A percentile compares a stretch with the other conserved stretches of the same genome.
phyloP scores from a whole-genome alignment of 2,888 invertebrate species.

The Hirtodrosophila confusa region DNA sequence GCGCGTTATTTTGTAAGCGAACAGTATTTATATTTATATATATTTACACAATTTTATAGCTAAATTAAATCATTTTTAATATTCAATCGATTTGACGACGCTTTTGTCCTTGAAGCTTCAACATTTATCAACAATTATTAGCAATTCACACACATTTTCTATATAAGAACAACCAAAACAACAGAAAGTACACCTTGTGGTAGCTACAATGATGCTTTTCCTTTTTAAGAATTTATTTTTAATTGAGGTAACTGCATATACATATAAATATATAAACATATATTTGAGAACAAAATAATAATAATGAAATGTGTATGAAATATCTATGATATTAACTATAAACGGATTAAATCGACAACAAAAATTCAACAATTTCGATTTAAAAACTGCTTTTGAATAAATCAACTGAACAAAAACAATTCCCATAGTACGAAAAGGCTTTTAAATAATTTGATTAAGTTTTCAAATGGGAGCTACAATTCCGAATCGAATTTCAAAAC shows the following conservation, averaged over 20 bases:
- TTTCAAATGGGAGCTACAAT: neutral
- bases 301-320: constrained; percentile 44
- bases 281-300: constrained; percentile 27
- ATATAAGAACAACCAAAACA: constrained; percentile 36
- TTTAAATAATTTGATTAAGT: neutral
- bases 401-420: constrained; percentile 56
- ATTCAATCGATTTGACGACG: constrained; percentile 46
- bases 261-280: constrained; percentile 36
- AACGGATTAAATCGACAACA: constrained; percentile 55
- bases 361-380: constrained; percentile 49
- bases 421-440: constrained; percentile 22
- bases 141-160: constrained; percentile 39
- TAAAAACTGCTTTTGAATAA: constrained; percentile 69
- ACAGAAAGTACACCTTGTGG: constrained; percentile 56
- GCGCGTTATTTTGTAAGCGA: constrained; percentile 68
- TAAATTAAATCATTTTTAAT: constrained; percentile 72
- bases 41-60: constrained; percentile 77
- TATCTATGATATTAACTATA: constrained; percentile 66
- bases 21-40: constrained; percentile 79
- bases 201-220: constrained; percentile 75
- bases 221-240: constrained; percentile 66
- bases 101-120: constrained; percentile 61
- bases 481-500: neutral
- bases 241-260: constrained; percentile 50
- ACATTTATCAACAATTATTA: constrained; percentile 42